Evolutionary conservation across 1,140 invertebrate genomes (phyloP).

Genomic region (Phortica variegata): DNA sequence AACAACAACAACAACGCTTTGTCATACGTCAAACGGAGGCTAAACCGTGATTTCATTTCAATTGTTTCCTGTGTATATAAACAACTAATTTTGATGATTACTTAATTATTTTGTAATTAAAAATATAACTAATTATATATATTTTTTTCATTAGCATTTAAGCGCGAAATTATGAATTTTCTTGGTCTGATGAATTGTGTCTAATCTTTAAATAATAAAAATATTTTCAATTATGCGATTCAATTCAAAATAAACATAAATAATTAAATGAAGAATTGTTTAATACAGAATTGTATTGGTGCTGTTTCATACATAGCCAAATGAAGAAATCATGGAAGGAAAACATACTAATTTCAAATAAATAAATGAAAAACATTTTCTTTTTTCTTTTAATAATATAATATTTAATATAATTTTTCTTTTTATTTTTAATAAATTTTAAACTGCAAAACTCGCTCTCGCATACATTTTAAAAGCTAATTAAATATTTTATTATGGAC

Average conservation of each 20-base stretch:
- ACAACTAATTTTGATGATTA: too few relatives aligned
- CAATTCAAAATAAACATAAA: slow-evolving; percentile 24
- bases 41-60: slow-evolving; percentile 45
- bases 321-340: slow-evolving; percentile 21
- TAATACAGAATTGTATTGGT: slow-evolving; percentile 16
- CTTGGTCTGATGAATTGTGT: slow-evolving; percentile 1
- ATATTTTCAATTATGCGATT: slow-evolving; percentile 24
- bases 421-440: slow-evolving; percentile 19
- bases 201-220: slow-evolving; percentile 15
- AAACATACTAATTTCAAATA: slow-evolving; percentile 9
- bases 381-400: neutral
- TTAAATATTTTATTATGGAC: slow-evolving; percentile 55
- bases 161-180: neutral
- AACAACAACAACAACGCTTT: slow-evolving; percentile 33
- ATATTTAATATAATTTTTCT: slow-evolving; percentile 12
- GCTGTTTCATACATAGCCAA: slow-evolving; percentile 21
- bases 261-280: slow-evolving; percentile 10
- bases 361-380: neutral
- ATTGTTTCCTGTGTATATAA: too few relatives aligned
- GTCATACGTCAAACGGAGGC: slow-evolving; percentile 46
- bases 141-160: slow-evolving; percentile 23
- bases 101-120: too few relatives aligned
- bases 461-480: slow-evolving; percentile 41
- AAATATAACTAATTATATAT: too few relatives aligned
- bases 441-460: slow-evolving; percentile 30